phyloP scores from a whole-genome alignment of 1,140 invertebrate species.

The Riptortus pedestris region DNA sequence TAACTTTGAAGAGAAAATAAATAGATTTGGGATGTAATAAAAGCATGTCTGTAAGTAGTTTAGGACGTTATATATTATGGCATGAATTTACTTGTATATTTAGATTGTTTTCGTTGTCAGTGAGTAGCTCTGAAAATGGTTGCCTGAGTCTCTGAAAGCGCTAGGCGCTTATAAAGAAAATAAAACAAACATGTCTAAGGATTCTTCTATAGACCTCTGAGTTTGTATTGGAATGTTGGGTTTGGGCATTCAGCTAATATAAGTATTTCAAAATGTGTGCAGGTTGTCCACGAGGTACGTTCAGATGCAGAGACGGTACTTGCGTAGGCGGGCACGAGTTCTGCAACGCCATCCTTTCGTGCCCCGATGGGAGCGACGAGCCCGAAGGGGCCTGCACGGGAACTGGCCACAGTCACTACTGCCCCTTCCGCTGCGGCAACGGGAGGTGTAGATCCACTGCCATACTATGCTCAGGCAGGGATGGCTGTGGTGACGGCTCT shows the following conservation, averaged over 20 bases:
- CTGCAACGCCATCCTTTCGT: constrained; percentile 77
- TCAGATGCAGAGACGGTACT: constrained; percentile 69
- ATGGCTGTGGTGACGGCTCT: constrained; percentile 80
- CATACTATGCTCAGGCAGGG: constrained; percentile 72
- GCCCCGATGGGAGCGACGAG: constrained; percentile 75
- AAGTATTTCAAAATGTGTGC: no score
- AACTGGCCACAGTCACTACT: constrained; percentile 37
- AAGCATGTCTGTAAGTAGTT: no score
- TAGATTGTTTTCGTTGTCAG: no score
- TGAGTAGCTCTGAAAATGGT: no score
- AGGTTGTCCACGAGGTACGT: constrained; percentile 65
- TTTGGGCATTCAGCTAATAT: no score
- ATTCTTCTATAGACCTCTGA: background rate
- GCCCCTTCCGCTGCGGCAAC: constrained; percentile 72
- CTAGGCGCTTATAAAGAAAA: no score
- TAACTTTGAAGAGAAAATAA: no score
- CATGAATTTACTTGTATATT: no score
- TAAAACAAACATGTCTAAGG: no score
- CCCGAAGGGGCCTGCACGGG: constrained; percentile 55
- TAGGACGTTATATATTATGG: no score
- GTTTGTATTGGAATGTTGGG: background rate
- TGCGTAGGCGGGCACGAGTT: constrained; percentile 81
- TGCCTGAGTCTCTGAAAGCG: no score
- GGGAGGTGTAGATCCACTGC: constrained; percentile 76
- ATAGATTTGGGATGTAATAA: no score